Evolutionary conservation across 2,113 vertebrate species (phyloP).

Genomic region (Danionella cerebrum): DNA sequence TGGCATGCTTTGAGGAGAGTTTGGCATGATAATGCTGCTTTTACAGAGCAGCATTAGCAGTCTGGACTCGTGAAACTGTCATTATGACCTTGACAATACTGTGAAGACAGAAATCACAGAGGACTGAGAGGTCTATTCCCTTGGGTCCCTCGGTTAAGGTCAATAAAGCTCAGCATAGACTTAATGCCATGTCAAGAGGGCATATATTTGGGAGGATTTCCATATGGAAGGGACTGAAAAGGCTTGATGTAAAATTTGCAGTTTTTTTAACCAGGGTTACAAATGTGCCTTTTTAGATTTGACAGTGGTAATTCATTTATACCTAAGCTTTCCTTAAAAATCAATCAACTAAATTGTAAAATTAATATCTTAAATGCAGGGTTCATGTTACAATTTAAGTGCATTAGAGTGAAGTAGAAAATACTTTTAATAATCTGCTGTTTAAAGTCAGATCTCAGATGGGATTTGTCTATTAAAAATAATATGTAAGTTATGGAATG

Average conservation of each 20-base stretch:
- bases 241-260: neutral
- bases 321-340: too few species aligned
- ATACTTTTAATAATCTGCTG: too few species aligned
- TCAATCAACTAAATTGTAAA: too few species aligned
- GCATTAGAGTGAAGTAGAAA: too few species aligned
- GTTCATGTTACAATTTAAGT: too few species aligned
- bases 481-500: too few species aligned
- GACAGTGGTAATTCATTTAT: too few species aligned
- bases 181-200: neutral
- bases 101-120: slow-evolving; percentile 7
- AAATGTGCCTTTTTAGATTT: neutral
- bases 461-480: too few species aligned
- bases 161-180: slow-evolving; percentile 7
- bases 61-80: slow-evolving; percentile 13
- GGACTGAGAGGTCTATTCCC: neutral
- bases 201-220: neutral
- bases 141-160: neutral
- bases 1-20: neutral
- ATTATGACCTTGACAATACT: slow-evolving; percentile 21
- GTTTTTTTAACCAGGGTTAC: neutral
- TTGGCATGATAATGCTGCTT: slow-evolving; percentile 6
- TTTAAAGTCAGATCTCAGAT: too few species aligned
- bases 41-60: slow-evolving; percentile 26
- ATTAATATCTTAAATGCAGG: too few species aligned
- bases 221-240: neutral